phyloP scores from a whole-genome alignment of 92 coral and sea anemone genomes.

The Galaxea fascicularis region DNA sequence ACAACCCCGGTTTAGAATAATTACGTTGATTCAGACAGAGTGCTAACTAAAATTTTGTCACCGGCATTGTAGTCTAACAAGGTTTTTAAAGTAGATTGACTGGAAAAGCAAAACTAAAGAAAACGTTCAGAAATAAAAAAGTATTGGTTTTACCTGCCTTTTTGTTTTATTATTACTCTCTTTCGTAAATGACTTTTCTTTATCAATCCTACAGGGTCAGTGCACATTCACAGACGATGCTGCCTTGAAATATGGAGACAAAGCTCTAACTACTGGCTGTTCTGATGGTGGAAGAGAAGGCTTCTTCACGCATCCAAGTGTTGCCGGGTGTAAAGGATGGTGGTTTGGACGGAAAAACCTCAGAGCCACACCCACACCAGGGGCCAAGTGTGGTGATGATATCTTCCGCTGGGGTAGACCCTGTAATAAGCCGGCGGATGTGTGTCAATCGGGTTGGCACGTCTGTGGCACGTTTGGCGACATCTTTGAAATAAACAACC shows the following conservation, averaged over 20 bases:
- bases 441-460: constrained; percentile 90
- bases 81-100: no score
- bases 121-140: no score
- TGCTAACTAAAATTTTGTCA: no score
- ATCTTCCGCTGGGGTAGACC: constrained; percentile 51
- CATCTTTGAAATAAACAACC: constrained; percentile 75
- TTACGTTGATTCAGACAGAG: no score
- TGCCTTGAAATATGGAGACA: constrained; percentile 67
- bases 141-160: no score
- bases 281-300: constrained; percentile 90
- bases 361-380: constrained; percentile 59
- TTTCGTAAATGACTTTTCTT: background rate
- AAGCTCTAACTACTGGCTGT: constrained; percentile 77
- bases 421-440: constrained; percentile 77
- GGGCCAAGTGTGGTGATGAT: constrained; percentile 83
- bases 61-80: no score
- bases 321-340: constrained; percentile 85
- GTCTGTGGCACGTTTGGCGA: constrained; percentile 89
- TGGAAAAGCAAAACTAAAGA: no score
- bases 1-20: no score
- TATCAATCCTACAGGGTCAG: constrained; percentile 14
- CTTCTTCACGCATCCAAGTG: constrained; percentile 74
- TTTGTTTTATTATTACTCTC: no score
- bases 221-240: constrained; percentile 59
- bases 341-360: constrained; percentile 82